These are phyloP conservation scores for Lycia hirtaria DNA, from an alignment of 2,888 invertebrate genomes.

Conservation along the genomic window DNA sequence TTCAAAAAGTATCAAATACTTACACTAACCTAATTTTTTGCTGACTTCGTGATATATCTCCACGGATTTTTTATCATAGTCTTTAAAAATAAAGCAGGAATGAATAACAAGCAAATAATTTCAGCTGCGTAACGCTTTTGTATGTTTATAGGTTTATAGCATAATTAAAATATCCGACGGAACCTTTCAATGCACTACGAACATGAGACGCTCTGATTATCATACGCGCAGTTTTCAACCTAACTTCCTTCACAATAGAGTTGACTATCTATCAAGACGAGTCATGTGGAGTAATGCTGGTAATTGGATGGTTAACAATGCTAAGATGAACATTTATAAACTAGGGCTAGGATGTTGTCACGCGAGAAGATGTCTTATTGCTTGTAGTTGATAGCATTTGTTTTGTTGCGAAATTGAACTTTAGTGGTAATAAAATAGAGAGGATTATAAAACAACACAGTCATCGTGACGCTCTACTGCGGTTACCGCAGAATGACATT, in stretches of 20 bases:
- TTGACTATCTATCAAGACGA: constrained; percentile 27
- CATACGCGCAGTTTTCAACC: constrained; percentile 39
- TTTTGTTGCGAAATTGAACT: constrained; percentile 39
- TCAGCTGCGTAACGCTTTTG: background rate
- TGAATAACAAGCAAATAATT: background rate
- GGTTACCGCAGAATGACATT: constrained; percentile 69
- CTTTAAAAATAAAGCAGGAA: no score
- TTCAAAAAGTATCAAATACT: no score
- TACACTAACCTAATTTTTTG: background rate
- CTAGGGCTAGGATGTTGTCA: constrained; percentile 56
- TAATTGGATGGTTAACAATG: constrained; percentile 59
- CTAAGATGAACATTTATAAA: constrained; percentile 54
- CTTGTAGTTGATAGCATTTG: constrained; percentile 47
- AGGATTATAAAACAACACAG: constrained; percentile 14
- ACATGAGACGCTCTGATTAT: constrained; percentile 59
- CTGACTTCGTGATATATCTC: no score
- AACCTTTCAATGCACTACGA: constrained; percentile 61
- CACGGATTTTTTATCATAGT: background rate
- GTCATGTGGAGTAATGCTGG: constrained; percentile 44
- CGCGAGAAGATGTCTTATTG: constrained; percentile 53
- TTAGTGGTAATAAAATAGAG: constrained; percentile 41
- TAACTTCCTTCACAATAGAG: constrained; percentile 36
- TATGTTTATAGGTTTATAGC: background rate
- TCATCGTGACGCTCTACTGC: constrained; percentile 51
- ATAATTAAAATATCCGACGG: constrained; percentile 49